phyloP scores from a whole-genome alignment of 2,888 invertebrate genomes.

The Brachylomia viminalis region DNA sequence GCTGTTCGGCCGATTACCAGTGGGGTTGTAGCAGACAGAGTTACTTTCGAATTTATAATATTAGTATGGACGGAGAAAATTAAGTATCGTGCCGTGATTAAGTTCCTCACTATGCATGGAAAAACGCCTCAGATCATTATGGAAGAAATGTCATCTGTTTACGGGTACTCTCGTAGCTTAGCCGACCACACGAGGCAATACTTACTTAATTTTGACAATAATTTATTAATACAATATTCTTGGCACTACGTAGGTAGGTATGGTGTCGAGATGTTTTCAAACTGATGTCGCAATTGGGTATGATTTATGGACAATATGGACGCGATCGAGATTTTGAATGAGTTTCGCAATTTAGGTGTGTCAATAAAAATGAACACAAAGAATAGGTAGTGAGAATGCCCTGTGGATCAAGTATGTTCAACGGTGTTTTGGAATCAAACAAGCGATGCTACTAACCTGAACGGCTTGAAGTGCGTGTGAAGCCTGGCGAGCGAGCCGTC shows the following conservation, averaged over 20 bases:
- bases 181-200: background rate
- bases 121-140: too few species aligned
- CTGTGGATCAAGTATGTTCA: background rate
- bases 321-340: background rate
- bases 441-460: slow-evolving; percentile 86
- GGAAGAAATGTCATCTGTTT: too few species aligned
- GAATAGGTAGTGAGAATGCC: background rate
- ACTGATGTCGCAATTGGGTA: background rate
- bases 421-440: background rate
- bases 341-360: background rate
- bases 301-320: background rate
- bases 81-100: too few species aligned
- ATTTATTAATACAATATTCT: background rate
- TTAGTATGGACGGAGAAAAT: too few species aligned
- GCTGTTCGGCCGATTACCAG: background rate
- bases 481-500: slow-evolving; percentile 93
- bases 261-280: background rate
- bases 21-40: background rate
- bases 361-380: background rate
- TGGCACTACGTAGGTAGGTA: background rate
- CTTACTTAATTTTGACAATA: background rate
- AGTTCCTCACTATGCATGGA: too few species aligned
- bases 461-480: slow-evolving; percentile 96
- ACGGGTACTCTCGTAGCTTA: background rate
- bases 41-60: too few species aligned